phyloP scores from a whole-genome alignment of 2,113 vertebrate genomes.

The Eudyptes chrysolophus region DNA sequence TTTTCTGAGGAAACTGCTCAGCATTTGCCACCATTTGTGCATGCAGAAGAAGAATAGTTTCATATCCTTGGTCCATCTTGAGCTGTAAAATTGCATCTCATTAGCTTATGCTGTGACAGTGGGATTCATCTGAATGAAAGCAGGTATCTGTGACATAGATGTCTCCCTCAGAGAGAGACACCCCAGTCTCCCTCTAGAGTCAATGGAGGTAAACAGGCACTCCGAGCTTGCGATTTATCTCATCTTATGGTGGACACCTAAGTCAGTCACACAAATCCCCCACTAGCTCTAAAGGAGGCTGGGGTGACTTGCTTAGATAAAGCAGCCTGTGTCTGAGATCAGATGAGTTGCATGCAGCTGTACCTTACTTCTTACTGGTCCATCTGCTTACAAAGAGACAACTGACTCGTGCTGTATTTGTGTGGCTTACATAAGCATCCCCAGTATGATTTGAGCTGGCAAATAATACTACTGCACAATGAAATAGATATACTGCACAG shows the following conservation, averaged over 20 bases:
- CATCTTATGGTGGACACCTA: not conserved
- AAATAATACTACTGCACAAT: not conserved
- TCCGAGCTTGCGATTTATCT: not conserved
- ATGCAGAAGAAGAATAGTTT: not conserved
- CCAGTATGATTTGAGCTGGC: not conserved
- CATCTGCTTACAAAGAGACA: not conserved
- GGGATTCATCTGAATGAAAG: not conserved
- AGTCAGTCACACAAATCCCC: not conserved
- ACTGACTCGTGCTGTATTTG: not conserved
- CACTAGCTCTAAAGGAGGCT: not conserved
- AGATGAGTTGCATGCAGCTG: not conserved
- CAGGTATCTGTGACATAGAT: not conserved
- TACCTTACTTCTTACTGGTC: not conserved
- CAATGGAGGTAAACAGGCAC: not conserved
- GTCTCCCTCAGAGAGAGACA: not conserved
- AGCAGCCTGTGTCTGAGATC: not conserved
- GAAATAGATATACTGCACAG: not conserved
- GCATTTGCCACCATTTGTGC: not conserved
- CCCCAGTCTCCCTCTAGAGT: not conserved
- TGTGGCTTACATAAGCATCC: not conserved
- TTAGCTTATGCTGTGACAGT: not conserved
- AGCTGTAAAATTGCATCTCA: not conserved
- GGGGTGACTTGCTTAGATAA: not conserved
- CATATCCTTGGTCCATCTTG: not conserved
- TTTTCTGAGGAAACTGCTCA: not conserved